Evolutionary conservation across 2,113 vertebrate species (phyloP).

Genomic region (Oreochromis tanganicae): DNA sequence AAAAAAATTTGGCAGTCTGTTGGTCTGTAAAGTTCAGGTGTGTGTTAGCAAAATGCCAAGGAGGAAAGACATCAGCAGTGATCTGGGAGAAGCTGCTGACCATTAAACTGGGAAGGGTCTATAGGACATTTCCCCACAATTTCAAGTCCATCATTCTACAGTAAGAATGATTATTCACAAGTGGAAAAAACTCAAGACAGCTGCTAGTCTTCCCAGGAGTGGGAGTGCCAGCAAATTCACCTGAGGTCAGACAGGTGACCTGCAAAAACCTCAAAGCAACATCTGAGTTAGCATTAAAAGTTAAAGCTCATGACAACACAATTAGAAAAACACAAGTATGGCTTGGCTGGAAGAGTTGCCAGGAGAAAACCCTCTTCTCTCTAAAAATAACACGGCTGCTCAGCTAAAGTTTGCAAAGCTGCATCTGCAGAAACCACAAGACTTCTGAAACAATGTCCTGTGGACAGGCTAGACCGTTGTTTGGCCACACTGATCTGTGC

Average conservation of each 20-base stretch:
- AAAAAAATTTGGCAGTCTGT: not conserved
- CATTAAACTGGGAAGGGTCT: not conserved
- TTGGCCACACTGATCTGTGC: rapidly evolving
- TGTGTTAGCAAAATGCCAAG: not conserved
- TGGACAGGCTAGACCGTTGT: not conserved
- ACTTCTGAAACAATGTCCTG: not conserved
- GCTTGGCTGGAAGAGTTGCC: not conserved
- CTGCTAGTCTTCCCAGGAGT: not conserved
- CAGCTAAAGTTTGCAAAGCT: not conserved
- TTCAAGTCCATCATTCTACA: not conserved
- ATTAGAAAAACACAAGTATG: not conserved
- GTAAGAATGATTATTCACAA: not conserved
- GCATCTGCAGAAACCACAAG: not conserved
- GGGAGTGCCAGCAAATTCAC: not conserved
- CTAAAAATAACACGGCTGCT: not conserved
- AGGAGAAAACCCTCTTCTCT: not conserved
- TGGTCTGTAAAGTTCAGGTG: not conserved
- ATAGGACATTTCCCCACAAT: not conserved
- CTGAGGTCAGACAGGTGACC: not conserved
- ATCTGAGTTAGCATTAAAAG: not conserved
- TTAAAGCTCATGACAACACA: not conserved
- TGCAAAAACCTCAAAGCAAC: not conserved
- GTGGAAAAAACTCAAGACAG: not conserved
- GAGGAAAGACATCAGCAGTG: not conserved
- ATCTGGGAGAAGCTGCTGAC: not conserved